Evolutionary conservation across 2,888 invertebrate species (phyloP).

Genomic region (Coremacera marginata): DNA sequence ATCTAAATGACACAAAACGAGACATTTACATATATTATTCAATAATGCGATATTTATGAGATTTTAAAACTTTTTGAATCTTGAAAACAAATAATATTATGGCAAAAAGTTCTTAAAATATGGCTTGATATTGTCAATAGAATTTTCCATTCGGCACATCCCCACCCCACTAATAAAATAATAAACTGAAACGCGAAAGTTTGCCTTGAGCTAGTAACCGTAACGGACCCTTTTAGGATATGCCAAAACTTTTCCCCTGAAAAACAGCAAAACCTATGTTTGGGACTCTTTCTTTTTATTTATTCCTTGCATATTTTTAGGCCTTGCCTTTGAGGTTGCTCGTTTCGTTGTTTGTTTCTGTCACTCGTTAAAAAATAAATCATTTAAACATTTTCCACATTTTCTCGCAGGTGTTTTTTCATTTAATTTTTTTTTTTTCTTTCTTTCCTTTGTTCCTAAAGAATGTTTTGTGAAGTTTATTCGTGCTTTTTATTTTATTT

Average conservation of each 20-base stretch:
- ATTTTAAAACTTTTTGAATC: too few relatives aligned
- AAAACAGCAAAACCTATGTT: neutral
- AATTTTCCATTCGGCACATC: too few relatives aligned
- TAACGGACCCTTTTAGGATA: neutral
- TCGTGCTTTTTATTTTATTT: neutral
- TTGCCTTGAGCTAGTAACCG: slow-evolving; percentile 10
- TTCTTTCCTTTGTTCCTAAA: neutral
- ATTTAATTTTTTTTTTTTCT: neutral
- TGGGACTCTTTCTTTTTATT: neutral
- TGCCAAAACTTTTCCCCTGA: neutral
- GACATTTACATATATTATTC: too few relatives aligned
- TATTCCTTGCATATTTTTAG: neutral
- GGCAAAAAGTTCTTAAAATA: too few relatives aligned
- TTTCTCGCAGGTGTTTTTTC: neutral
- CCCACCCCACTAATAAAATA: neutral
- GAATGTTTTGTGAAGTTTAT: neutral
- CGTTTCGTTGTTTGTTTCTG: slow-evolving; percentile 10
- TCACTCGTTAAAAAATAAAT: slow-evolving; percentile 24
- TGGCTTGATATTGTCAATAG: too few relatives aligned
- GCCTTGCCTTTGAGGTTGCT: neutral
- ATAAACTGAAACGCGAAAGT: neutral
- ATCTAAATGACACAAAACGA: too few relatives aligned
- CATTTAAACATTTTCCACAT: slow-evolving; percentile 20
- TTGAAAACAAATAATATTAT: too few relatives aligned
- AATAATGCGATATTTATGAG: too few relatives aligned